Evolutionary conservation across 2,797 vertebrate species (phyloP).

Genomic region (Myotis daubentonii): DNA sequence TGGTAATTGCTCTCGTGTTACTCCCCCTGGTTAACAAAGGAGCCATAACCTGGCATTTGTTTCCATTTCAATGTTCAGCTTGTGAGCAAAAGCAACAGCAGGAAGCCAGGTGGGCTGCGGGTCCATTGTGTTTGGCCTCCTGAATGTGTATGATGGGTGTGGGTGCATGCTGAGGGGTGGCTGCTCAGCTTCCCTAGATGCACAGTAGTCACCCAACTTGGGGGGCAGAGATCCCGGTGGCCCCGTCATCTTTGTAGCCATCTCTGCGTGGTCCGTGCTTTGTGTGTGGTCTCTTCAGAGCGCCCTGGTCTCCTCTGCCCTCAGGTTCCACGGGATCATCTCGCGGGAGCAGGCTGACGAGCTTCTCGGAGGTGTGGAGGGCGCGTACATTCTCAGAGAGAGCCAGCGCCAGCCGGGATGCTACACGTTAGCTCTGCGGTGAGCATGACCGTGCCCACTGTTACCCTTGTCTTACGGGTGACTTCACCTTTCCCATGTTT

Average conservation of each 20-base stretch:
- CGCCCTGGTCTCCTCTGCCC: conserved; percentile 50
- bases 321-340: conserved; percentile 96
- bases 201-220: accelerated
- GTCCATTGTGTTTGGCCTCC: background rate
- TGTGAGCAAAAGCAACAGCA: conserved; percentile 2
- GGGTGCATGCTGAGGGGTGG: too few species aligned
- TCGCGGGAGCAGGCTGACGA: conserved; percentile 95
- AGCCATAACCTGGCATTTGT: background rate
- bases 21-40: background rate
- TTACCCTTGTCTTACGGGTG: background rate
- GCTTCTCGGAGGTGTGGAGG: conserved; percentile 92
- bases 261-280: background rate
- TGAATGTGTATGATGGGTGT: background rate
- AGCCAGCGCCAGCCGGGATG: conserved; percentile 97
- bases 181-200: background rate
- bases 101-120: background rate
- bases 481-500: background rate
- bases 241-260: accelerated
- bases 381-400: conserved; percentile 97
- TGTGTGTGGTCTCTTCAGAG: background rate
- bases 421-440: conserved; percentile 97
- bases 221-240: too few species aligned
- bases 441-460: background rate
- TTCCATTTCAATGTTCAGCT: background rate
- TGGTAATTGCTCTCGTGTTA: conserved; percentile 48